A percentile compares a stretch with the other conserved stretches of the same genome.
Conservation (phyloP, 2,888 invertebrate species). For the Salpingus planirostris region DNA sequence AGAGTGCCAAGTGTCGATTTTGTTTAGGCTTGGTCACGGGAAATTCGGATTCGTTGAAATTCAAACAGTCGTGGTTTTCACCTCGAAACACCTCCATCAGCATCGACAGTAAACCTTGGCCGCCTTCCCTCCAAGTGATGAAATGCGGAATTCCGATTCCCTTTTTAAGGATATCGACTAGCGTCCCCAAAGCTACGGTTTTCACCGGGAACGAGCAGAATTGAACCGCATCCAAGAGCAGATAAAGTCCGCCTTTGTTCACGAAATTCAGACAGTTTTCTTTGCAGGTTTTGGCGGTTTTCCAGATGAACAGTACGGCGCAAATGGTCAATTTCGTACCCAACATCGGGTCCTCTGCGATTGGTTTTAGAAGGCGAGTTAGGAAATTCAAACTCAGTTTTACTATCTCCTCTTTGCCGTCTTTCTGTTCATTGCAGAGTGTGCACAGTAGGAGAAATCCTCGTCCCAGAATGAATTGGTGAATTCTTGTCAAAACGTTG, state of each 20-base stretch:
- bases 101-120: constrained; percentile 34
- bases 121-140: constrained; percentile 40
- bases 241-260: constrained; percentile 30
- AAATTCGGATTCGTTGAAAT: neutral
- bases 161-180: constrained; percentile 39
- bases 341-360: constrained; percentile 3
- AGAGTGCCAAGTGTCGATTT: constrained; percentile 2
- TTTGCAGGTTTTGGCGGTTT: constrained; percentile 29
- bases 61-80: constrained; percentile 35
- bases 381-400: constrained; percentile 3
- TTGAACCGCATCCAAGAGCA: constrained; percentile 38
- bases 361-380: constrained; percentile 5
- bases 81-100: constrained; percentile 39
- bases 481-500: neutral
- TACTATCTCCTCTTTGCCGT: neutral
- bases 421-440: no score
- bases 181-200: constrained; percentile 36
- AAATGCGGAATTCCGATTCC: constrained; percentile 36
- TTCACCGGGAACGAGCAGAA: constrained; percentile 31
- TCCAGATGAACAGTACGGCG: constrained; percentile 40
- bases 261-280: constrained; percentile 32
- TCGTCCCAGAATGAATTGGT: no score
- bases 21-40: neutral
- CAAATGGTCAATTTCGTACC: constrained; percentile 30
- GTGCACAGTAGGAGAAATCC: no score